Evolutionary conservation across 2,113 vertebrate genomes (phyloP), one percentile per base, ranked within the genome.

Genomic region (Rostratula benghalensis): DNA sequence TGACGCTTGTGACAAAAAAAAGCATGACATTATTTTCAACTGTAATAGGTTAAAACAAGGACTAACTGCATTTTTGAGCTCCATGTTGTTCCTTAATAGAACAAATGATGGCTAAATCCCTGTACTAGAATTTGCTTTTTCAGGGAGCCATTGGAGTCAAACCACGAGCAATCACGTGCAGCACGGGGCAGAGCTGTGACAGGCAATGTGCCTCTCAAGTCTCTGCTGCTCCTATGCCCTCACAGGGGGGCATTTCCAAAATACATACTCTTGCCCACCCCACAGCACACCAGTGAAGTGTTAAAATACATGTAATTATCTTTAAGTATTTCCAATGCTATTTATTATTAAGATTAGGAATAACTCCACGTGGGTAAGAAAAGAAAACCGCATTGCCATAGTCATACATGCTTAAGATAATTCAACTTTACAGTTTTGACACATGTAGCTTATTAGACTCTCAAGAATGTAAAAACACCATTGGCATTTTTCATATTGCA

Each of bases 401-500:
- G 77, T 94, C 69, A 60, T 23, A 43, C 50, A 74, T 3, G 30
- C 65, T 82, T 65, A 54, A 80, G 56, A 90, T 89, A 87, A 78
- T 78, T 87, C 77, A 71, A 6, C 65, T 89, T 95, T 95, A 84
- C 86, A 92, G 96, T 92, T 95, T 93, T 96, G 96, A 94, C 95
- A 90, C 59, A 54, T 89, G 95, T 50, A 94, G 86, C 91, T 96
- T 94, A 96, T 93, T 95, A 93, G 92, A 73, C 80, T 93, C 76
- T 69, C 30, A 73, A 81, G 48, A 84, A 94, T 70, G 89, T 83
- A 91, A 95, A 96, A 96, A 91, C 96, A 96, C 86, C 94, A 92
- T 57, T 96, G 96, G 95, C 96, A 92, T 93, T 94, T 95, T 92
- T 92, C 96, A 96, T 94, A 95, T 92, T 96, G 92, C 77, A 93